These are phyloP conservation scores for Podilymbus podiceps DNA, from an alignment of 2,113 vertebrate species.

Conservation along the genomic window DNA sequence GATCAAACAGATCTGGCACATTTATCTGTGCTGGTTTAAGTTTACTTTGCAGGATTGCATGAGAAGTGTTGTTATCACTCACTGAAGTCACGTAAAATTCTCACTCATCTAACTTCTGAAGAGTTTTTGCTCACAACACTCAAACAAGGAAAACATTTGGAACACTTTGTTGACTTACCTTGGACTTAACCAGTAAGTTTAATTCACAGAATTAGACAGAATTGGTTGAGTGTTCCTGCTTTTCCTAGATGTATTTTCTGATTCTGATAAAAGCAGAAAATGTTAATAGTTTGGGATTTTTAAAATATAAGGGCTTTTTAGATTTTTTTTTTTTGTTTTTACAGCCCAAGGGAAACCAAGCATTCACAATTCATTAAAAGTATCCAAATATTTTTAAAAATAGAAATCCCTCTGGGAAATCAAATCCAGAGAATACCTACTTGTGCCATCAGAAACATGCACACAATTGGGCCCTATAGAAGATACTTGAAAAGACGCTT, in stretches of 20 bases:
- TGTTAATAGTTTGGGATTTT: neutral
- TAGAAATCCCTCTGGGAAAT: neutral
- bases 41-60: neutral
- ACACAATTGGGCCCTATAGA: accelerated
- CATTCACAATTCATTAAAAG: neutral
- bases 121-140: neutral
- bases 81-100: neutral
- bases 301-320: neutral
- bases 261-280: neutral
- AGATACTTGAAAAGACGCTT: neutral
- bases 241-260: neutral
- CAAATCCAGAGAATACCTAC: neutral
- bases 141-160: neutral
- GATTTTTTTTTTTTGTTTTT: neutral
- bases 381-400: neutral
- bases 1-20: neutral
- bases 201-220: neutral
- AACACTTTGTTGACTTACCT: neutral
- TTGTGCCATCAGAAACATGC: neutral
- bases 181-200: neutral
- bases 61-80: neutral
- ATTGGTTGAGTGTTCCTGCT: neutral
- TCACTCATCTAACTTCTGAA: neutral
- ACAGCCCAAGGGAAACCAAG: neutral
- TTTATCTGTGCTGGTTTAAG: neutral